Base-by-base conservation (phyloP, 2,797 vertebrate genomes). In the Dendrocincla tyrannina region DNA sequence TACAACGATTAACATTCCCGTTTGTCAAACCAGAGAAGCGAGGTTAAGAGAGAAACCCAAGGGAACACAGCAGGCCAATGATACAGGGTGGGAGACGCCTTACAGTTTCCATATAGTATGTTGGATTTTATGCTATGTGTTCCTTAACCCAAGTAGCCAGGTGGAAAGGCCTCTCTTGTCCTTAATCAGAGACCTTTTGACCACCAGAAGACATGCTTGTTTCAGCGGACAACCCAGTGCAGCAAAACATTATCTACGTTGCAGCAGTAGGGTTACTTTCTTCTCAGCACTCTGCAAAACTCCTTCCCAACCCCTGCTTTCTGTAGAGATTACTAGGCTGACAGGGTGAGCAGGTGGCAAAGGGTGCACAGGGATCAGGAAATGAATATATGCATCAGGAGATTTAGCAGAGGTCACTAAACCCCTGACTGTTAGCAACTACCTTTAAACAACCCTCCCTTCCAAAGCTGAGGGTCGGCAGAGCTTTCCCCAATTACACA, bases 331-430 rank as follows among this genome's bases (percentile, higher is more conserved):
- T 60, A 13, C 33, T 13, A 30, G 28, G 20, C 10, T 81, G 49
- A 56, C 27, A 32, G 41, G 24, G 41, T 59, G 70, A 79, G 41
- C 41, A 84, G 74, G 20, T 46, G 93, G 46, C 55, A 82, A 90
- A 82, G n/a, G 37, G 5, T 70, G 52, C 6, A 1, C 3, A 35
- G 60, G 44, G 32, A 74, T 87, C 63, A 74, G 75, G 44, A 79
- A 85, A 91, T 20, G 1, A 92, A 76, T 87, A 74, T 19, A 55
- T 82, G 22, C 78, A 82, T 82, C 35, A 49, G 56, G 67, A 89
- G 67, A 73, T 76, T 74, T 56, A 77, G 72, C 87, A 62, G 59
- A 93, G 68, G 81, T 82, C 52, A 85, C 50, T 42, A 85, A 92
- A 33, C 3, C 11, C 55, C 63, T 64, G 67, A n/a, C 46, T 73